phyloP scores from a whole-genome alignment of 2,888 invertebrate species.

The Caenorhabditis becei region DNA sequence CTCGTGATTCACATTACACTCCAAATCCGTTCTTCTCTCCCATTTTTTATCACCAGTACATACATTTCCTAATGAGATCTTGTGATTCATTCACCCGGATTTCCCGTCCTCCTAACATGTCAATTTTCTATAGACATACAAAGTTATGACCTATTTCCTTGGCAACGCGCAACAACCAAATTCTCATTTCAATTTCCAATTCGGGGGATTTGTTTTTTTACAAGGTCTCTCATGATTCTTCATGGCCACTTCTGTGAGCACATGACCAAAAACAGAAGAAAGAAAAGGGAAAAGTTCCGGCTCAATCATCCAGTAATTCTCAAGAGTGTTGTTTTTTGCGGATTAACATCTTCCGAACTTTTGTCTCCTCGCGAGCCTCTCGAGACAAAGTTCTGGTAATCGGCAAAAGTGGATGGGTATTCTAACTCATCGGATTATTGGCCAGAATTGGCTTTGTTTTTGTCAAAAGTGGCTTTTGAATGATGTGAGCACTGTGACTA shows the following conservation, averaged over 20 bases:
- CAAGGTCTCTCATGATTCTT: too few relatives aligned
- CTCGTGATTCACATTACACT: conserved; percentile 3
- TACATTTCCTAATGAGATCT: background rate
- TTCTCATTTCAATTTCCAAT: too few relatives aligned
- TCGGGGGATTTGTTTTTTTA: too few relatives aligned
- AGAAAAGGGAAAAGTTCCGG: conserved; percentile 1
- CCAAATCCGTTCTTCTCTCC: conserved; percentile 11
- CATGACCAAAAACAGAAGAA: too few relatives aligned
- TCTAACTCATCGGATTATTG: background rate
- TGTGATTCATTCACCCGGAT: background rate
- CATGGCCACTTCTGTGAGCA: too few relatives aligned
- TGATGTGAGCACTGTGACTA: background rate
- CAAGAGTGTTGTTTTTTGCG: conserved; percentile 26
- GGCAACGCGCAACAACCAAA: conserved; percentile 3
- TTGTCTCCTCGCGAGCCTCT: background rate
- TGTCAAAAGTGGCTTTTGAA: too few relatives aligned
- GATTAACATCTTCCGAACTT: background rate
- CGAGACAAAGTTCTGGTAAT: background rate
- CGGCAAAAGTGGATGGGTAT: background rate
- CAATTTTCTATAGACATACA: background rate
- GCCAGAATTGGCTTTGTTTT: background rate
- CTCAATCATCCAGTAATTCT: conserved; percentile 25
- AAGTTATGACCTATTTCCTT: background rate
- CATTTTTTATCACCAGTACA: conserved; percentile 1
- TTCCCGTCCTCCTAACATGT: background rate